Base-by-base conservation (phyloP, 2,113 vertebrate genomes). In the Rhizomys pruinosus region DNA sequence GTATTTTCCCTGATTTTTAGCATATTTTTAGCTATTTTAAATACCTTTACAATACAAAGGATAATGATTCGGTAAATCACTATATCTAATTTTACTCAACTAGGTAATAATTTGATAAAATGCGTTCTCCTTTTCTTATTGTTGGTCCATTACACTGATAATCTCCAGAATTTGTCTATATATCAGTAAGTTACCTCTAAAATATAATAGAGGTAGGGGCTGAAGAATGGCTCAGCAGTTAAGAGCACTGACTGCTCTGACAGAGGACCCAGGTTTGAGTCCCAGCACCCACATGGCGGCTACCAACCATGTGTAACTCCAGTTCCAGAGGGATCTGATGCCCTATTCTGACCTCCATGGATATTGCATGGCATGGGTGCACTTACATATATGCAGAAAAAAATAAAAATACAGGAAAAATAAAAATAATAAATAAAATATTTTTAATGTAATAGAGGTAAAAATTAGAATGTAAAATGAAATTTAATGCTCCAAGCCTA, bases 41-140 rank as follows among this genome's bases (percentile, higher is more conserved):
- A 69, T 66, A 76, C 12, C 32, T 91, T 91, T 85, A 78, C 11
- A 85, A 93, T 87, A 89, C 39, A 5, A 22, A 89, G 25, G 91
- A 84, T 71, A 89, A 73, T 79, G 22, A 90, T 68, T 93, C 85
- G 57, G 64, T 94, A 73, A 80, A 78, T 66, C 72, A 89, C 22
- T 90, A 55, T 47, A 73, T 59, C 22, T 76, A 55, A 11, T 73
- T 73, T 81, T 52, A 57, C 29, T 61, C 16, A 39, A 55, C 8
- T 71, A 52, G 2, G 37, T 95, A 72, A 68, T 57, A 92, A 90
- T 71, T 69, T 74, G 37, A 87, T 32, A 89, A 93, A 92, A 74
- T 66, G 74, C 4, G 34, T 88, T 78, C 9, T 64, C 37, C 77
- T 89, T 92, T 80, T 72, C 52, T 71, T 86, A 29, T 32, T 93